Conservation (phyloP, 2,797 vertebrate species). For the Myoxocephalus aenaeus region DNA sequence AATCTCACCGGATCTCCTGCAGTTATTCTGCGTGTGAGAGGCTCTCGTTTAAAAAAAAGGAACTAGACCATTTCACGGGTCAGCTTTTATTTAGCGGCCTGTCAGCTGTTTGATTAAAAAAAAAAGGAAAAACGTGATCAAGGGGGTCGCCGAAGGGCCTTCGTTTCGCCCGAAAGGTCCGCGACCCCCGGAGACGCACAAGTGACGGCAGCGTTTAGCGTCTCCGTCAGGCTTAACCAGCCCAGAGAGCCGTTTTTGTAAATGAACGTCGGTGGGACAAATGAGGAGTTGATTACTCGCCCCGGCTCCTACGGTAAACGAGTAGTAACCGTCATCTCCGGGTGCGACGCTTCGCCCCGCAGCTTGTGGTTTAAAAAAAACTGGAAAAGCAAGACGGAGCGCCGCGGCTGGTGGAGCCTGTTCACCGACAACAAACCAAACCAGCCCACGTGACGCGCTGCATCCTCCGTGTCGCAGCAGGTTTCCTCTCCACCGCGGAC, state of each 20-base stretch:
- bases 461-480: slow-evolving; percentile 22
- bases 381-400: slow-evolving; percentile 28
- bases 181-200: background rate
- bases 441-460: slow-evolving; percentile 46
- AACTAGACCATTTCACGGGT: slow-evolving; percentile 24
- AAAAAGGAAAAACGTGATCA: too few relatives aligned
- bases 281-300: slow-evolving; percentile 58
- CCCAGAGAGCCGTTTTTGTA: slow-evolving; percentile 26
- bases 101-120: slow-evolving; percentile 42
- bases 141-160: slow-evolving; percentile 39
- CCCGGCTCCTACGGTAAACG: slow-evolving; percentile 12
- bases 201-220: slow-evolving; percentile 49
- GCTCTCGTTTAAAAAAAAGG: too few relatives aligned
- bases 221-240: slow-evolving; percentile 47
- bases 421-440: slow-evolving; percentile 14
- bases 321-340: slow-evolving; percentile 59
- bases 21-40: too few relatives aligned
- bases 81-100: slow-evolving; percentile 36
- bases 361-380: slow-evolving; percentile 55
- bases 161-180: slow-evolving; percentile 1
- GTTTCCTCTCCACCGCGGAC: slow-evolving; percentile 16
- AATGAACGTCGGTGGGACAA: slow-evolving; percentile 36
- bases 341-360: background rate
- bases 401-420: slow-evolving; percentile 12
- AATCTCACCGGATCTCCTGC: background rate